A percentile compares a stretch with the other conserved stretches of the same genome.
phyloP scores from a whole-genome alignment of 1,140 invertebrate species.

The Drosophila tropicalis region DNA sequence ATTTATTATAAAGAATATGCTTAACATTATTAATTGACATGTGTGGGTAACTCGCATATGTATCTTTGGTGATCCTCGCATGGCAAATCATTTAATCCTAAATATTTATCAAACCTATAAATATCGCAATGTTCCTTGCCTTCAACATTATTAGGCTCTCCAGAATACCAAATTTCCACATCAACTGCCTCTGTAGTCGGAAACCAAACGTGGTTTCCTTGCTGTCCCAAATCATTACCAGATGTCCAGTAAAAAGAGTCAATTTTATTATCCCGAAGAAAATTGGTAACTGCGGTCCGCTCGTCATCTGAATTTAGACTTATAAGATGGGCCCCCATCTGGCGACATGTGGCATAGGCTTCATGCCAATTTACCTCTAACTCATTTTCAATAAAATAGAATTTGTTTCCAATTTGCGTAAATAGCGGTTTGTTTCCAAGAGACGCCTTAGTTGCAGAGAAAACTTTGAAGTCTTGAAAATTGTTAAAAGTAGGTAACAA shows the following conservation, averaged over 20 bases:
- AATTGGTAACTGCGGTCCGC: slow-evolving; percentile 9
- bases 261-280: slow-evolving; percentile 8
- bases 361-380: slow-evolving; percentile 25
- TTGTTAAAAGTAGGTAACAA: too few species aligned
- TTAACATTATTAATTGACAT: too few species aligned
- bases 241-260: not conserved
- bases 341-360: slow-evolving; percentile 24
- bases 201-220: slow-evolving; percentile 1
- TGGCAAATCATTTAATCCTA: too few species aligned
- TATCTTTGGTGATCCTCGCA: too few species aligned
- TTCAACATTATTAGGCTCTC: not conserved
- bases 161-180: not conserved
- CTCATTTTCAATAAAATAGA: not conserved
- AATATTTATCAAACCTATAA: too few species aligned
- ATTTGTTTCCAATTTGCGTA: not conserved
- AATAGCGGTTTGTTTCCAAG: not conserved
- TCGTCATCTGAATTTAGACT: slow-evolving; percentile 14
- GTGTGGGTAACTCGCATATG: too few species aligned
- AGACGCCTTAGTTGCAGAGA: too few species aligned
- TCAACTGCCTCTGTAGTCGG: not conserved
- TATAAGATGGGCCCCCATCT: slow-evolving; percentile 19
- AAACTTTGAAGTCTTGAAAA: too few species aligned
- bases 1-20: too few species aligned
- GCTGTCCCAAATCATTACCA: not conserved
- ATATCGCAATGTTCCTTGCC: not conserved